Base-by-base conservation (phyloP, 2,888 invertebrate genomes). In the Incurvaria masculella region DNA sequence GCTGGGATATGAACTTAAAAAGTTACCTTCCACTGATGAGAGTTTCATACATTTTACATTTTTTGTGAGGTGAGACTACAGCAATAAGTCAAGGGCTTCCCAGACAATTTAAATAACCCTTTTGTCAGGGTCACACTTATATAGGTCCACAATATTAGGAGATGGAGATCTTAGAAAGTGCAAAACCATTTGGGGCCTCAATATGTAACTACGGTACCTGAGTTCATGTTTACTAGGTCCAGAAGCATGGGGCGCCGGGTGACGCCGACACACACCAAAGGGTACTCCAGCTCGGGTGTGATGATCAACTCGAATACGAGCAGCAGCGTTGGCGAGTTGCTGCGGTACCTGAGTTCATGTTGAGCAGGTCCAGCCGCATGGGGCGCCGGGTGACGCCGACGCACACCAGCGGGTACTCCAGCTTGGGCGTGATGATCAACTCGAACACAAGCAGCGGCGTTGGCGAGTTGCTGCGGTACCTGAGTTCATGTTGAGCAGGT, bases 401-500 rank as follows among this genome's bases (percentile, higher is more conserved):
- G 69, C 98, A 99, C 1, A 98, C 88, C 72, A 97, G 86, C 2
- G 98, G 98, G 69, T 97, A 98, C 68, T 98, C 97, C 68, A 94
- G 78, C 63, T 97, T 96, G 0, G 97, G 96, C 0, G 94, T 93
- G 53, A 97, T 95, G 57, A 97, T 88, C 89, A 98, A 89, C 79
- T 97, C 97, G 71, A 98, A 97, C 40, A 94, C 92, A 33, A 87
- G 85, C 52, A 93, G 71, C 0, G 91, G 89, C 11, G 82, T 80
- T 0, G 92, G 90, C 45, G n/a, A n/a, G n/a, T n/a, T n/a, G n/a
- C n/a, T n/a, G n/a, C n/a, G 62, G 67, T 60, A 85, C 85, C 85
- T 54, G 91, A 89, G 80, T 97, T 97, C 80, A 97, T 90, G 70
- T 97, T 96, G 64, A 97, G 90, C 55, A 96, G 82, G 69, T 94